These are phyloP conservation scores for Astreopora myriophthalma DNA, from an alignment of 64 coral and sea anemone genomes.

Conservation along the genomic window DNA sequence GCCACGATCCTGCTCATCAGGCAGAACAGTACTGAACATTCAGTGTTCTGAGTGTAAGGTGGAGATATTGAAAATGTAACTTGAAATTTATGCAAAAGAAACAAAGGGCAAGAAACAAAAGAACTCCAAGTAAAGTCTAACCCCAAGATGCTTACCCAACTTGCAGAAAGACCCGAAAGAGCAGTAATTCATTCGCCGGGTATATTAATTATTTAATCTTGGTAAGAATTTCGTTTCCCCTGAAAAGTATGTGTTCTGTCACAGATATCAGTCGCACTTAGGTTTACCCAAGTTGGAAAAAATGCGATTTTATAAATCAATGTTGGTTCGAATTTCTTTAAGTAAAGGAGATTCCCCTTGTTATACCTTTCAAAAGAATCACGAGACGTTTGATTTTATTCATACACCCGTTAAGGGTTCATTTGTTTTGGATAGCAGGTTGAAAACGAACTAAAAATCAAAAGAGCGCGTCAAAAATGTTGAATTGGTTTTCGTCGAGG, in stretches of 20 bases:
- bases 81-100: no score
- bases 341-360: not conserved
- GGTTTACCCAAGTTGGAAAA: not conserved
- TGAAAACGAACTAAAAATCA: not conserved
- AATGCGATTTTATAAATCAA: not conserved
- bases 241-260: not conserved
- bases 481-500: not conserved
- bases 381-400: not conserved
- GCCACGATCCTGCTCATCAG: no score
- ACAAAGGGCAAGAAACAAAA: no score
- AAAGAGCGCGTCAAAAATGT: not conserved
- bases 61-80: no score
- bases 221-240: not conserved
- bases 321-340: not conserved
- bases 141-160: no score
- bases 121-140: no score
- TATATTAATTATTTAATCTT: not conserved
- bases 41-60: no score
- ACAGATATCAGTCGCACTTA: not conserved
- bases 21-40: no score
- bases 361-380: not conserved
- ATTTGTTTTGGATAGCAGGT: not conserved
- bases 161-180: not conserved
- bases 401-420: not conserved
- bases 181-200: not conserved